A percentile compares a stretch with the other conserved stretches of the same genome.
phyloP scores from a whole-genome alignment of 2,888 invertebrate species.

The Thera obeliscata region DNA sequence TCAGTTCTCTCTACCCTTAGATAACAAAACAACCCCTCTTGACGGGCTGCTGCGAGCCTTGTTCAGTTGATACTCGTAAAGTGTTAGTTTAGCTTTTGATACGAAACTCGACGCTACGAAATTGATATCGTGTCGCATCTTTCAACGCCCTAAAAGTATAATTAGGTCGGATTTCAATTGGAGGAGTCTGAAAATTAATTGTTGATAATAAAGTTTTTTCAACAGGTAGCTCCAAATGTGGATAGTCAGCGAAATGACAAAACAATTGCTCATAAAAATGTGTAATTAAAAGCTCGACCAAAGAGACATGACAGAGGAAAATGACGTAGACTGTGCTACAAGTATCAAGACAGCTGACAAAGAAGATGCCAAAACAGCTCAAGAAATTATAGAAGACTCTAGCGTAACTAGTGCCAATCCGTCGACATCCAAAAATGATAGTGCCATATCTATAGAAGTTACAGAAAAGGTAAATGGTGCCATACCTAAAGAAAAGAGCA shows the following conservation, averaged over 20 bases:
- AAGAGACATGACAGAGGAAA: conserved; percentile 76
- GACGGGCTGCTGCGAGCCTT: conserved; percentile 28
- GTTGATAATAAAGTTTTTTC: conserved; percentile 17
- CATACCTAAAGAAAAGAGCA: conserved; percentile 14
- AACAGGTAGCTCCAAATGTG: conserved; percentile 21
- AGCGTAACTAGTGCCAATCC: conserved; percentile 64
- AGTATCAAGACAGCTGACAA: conserved; percentile 53
- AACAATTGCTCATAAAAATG: conserved; percentile 42
- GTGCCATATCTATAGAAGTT: conserved; percentile 58
- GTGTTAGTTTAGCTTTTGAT: conserved; percentile 17
- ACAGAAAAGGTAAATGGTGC: conserved; percentile 38
- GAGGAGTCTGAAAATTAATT: not conserved
- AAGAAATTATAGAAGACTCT: conserved; percentile 39
- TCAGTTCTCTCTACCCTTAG: conserved; percentile 48
- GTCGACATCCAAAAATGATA: conserved; percentile 50
- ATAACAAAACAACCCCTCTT: conserved; percentile 42
- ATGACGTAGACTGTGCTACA: conserved; percentile 63
- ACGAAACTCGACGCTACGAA: conserved; percentile 1
- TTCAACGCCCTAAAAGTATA: not conserved
- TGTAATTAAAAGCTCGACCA: conserved; percentile 43
- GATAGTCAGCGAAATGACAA: conserved; percentile 40
- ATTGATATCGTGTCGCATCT: not conserved
- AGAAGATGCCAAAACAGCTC: conserved; percentile 47
- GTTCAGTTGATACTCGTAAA: conserved; percentile 6
- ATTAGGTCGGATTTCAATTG: not conserved